Evolutionary conservation across 92 coral and sea anemone species (phyloP).

Genomic region (Zoanthus sociatus): DNA sequence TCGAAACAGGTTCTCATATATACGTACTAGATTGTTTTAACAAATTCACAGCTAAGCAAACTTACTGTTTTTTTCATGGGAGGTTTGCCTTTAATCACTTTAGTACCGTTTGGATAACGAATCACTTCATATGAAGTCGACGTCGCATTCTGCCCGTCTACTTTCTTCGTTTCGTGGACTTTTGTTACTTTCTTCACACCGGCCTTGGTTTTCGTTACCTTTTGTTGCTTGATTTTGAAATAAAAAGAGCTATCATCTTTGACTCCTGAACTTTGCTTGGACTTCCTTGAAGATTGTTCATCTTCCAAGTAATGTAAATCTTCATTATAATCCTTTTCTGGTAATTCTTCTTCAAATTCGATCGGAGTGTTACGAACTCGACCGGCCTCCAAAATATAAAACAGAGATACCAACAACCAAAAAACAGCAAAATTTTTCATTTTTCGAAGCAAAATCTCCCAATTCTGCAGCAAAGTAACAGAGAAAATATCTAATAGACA

Average conservation of each 20-base stretch:
- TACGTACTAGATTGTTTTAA: neutral
- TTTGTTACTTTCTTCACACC: conserved; percentile 31
- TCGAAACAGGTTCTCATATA: neutral
- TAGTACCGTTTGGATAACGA: conserved; percentile 34
- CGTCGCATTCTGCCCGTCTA: conserved; percentile 30
- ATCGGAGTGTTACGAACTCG: neutral
- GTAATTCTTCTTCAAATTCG: neutral
- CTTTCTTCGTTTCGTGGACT: conserved; percentile 35
- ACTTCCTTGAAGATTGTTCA: neutral
- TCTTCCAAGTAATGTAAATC: too few species aligned
- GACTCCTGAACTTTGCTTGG: conserved; percentile 4
- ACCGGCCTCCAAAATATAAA: neutral
- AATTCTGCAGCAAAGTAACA: neutral
- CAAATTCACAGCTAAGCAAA: neutral
- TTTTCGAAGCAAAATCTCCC: neutral
- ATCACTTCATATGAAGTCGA: conserved; percentile 31
- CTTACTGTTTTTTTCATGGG: conserved; percentile 24
- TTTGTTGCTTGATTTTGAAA: conserved; percentile 27
- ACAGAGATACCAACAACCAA: conserved; percentile 7
- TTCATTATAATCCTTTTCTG: neutral
- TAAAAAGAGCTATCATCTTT: conserved; percentile 12
- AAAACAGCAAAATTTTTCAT: conserved; percentile 6
- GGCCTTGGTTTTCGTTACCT: conserved; percentile 29
- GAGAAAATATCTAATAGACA: neutral
- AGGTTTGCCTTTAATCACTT: conserved; percentile 34